phyloP scores from a whole-genome alignment of 2,888 invertebrate genomes.

The Ptychoptera contaminata region DNA sequence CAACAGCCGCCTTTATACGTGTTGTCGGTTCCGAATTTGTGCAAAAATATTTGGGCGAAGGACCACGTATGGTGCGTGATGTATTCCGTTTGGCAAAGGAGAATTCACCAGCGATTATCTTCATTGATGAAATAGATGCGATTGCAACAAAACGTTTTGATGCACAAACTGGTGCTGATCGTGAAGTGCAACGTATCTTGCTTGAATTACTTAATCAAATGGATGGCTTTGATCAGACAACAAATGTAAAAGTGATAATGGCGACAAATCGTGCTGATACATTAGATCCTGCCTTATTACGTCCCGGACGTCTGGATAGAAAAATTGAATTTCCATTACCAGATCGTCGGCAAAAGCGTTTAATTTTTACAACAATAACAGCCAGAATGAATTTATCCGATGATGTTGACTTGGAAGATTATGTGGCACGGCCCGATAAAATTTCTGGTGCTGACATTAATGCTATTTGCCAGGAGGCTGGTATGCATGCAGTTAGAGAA shows the following conservation, averaged over 20 bases:
- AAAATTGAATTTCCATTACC: slow-evolving; percentile 99
- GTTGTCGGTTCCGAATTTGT: slow-evolving; percentile 99
- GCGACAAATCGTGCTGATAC: slow-evolving; percentile 97
- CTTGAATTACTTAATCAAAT: slow-evolving; percentile 96
- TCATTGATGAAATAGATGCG: slow-evolving; percentile 99
- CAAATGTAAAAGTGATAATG: slow-evolving; percentile 99
- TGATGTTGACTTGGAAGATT: slow-evolving; percentile 98
- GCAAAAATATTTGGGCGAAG: slow-evolving; percentile 97
- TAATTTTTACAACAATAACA: slow-evolving; percentile 97
- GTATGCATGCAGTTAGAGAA: slow-evolving; percentile 99
- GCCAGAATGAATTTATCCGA: slow-evolving; percentile 94
- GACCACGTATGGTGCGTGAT: slow-evolving; percentile 97
- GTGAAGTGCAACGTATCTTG: slow-evolving; percentile 95
- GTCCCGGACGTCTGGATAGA: slow-evolving; percentile 78
- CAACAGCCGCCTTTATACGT: slow-evolving; percentile 96
- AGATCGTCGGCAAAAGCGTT: slow-evolving; percentile 72
- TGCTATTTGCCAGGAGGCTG: slow-evolving; percentile 99
- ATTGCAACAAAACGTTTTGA: slow-evolving; percentile 99
- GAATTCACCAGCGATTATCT: slow-evolving; percentile 98
- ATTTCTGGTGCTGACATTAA: slow-evolving; percentile 99
- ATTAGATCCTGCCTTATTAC: slow-evolving; percentile 67
- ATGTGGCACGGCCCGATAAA: slow-evolving; percentile 94
- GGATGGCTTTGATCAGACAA: slow-evolving; percentile 99
- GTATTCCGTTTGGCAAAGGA: slow-evolving; percentile 98
- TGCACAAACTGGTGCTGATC: slow-evolving; percentile 95